Evolutionary conservation across 2,888 invertebrate species (phyloP).

Genomic region (Sipunculus nudus): DNA sequence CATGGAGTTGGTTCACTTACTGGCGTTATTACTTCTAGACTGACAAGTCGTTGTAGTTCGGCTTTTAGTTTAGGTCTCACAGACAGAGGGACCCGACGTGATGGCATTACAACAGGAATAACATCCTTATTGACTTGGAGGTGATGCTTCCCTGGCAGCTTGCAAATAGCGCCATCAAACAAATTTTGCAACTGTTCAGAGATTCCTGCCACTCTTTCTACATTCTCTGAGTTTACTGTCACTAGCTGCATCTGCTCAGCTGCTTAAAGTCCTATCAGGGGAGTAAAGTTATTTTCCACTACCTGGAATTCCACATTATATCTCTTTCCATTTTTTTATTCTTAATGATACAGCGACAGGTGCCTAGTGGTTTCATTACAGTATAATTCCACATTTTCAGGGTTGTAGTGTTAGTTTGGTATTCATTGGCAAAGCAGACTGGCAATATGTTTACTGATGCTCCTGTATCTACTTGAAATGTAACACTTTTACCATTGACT

Average conservation of each 20-base stretch:
- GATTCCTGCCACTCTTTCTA: slow-evolving; percentile 1
- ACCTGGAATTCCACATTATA: slow-evolving; percentile 25
- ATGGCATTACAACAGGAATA: slow-evolving; percentile 18
- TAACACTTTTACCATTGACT: neutral
- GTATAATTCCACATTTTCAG: slow-evolving; percentile 11
- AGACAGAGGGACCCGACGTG: slow-evolving; percentile 8
- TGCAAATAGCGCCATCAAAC: slow-evolving; percentile 1
- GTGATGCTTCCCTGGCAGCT: neutral
- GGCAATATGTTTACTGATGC: slow-evolving; percentile 20
- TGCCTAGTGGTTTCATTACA: neutral
- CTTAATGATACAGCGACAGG: neutral
- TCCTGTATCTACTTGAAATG: slow-evolving; percentile 26
- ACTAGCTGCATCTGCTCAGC: slow-evolving; percentile 15
- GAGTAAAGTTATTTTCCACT: slow-evolving; percentile 9
- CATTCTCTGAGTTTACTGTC: slow-evolving; percentile 15
- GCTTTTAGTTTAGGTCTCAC: slow-evolving; percentile 13
- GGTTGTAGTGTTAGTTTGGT: neutral
- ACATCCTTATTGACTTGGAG: slow-evolving; percentile 6
- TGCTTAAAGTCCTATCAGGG: slow-evolving; percentile 11
- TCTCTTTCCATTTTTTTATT: slow-evolving; percentile 16
- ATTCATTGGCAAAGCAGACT: neutral
- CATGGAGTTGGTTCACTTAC: slow-evolving; percentile 35
- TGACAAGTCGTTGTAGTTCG: slow-evolving; percentile 26
- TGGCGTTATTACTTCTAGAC: slow-evolving; percentile 24
- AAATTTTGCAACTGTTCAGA: slow-evolving; percentile 10